A percentile compares a stretch with the other conserved stretches of the same genome.
Evolutionary conservation across 2,797 vertebrate species (phyloP).

Genomic region (Micropoecilia bifurca): DNA sequence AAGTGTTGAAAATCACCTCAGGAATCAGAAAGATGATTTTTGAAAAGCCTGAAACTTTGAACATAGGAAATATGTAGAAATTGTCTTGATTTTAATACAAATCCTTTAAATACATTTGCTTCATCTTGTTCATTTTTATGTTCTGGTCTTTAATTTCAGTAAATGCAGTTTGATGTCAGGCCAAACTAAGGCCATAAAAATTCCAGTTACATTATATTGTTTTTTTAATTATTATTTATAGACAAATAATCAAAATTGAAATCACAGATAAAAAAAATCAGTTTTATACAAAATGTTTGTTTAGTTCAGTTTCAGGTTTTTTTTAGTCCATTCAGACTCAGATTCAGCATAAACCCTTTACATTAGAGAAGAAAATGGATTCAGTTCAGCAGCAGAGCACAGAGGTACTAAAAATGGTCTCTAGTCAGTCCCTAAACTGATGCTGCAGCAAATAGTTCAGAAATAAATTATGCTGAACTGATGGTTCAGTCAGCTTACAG

Average conservation of each 20-base stretch:
- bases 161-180: neutral
- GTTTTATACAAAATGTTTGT: neutral
- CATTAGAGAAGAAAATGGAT: neutral
- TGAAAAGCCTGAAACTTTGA: neutral
- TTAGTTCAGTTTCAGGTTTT: neutral
- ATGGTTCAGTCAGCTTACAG: slow-evolving; percentile 1
- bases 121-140: neutral
- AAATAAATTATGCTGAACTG: neutral
- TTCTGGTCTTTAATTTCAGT: neutral
- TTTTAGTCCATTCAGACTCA: neutral
- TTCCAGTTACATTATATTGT: neutral
- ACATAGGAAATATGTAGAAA: neutral
- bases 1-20: neutral
- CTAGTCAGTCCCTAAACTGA: neutral
- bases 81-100: neutral
- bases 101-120: neutral
- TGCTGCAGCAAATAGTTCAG: neutral
- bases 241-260: neutral
- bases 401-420: neutral
- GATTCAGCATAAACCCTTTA: neutral
- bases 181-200: neutral
- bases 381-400: neutral
- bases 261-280: neutral
- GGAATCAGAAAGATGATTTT: neutral
- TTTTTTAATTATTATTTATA: neutral